phyloP scores from a whole-genome alignment of 2,888 invertebrate genomes.

The Ectemnius continuus region DNA sequence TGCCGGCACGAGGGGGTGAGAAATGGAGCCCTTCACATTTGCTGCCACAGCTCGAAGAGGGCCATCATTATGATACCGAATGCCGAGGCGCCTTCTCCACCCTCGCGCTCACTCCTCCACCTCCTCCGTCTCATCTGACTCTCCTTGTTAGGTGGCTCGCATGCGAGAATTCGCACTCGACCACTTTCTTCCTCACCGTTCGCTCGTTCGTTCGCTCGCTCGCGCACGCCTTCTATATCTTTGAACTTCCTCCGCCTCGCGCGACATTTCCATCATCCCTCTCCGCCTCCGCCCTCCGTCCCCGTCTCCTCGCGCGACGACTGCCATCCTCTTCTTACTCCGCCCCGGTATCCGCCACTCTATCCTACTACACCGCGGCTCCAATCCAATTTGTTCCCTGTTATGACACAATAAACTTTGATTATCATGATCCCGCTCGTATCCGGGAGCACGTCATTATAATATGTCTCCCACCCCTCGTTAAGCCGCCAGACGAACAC shows the following conservation, averaged over 20 bases:
- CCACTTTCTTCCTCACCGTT: constrained; percentile 49
- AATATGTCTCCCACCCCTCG: constrained; percentile 45
- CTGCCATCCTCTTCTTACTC: no score
- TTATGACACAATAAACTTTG: constrained; percentile 52
- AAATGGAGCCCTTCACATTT: constrained; percentile 55
- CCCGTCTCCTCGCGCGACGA: no score
- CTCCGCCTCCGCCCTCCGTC: no score
- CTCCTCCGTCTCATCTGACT: constrained; percentile 20
- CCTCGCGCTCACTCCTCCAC: constrained; percentile 13
- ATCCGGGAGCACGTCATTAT: constrained; percentile 60
- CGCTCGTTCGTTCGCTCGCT: not conserved
- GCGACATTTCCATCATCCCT: constrained; percentile 23
- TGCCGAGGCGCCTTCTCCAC: constrained; percentile 27
- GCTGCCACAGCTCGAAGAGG: constrained; percentile 52
- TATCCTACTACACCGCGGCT: constrained; percentile 23
- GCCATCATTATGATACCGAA: constrained; percentile 60
- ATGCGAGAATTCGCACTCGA: constrained; percentile 58
- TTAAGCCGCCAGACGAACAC: constrained; percentile 44
- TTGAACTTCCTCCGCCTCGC: constrained; percentile 38
- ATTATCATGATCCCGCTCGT: constrained; percentile 47
- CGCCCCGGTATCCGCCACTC: not conserved
- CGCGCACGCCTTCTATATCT: constrained; percentile 35
- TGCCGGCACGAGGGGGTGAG: constrained; percentile 32
- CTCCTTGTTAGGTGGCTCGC: constrained; percentile 51
- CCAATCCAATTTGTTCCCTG: constrained; percentile 51